Conservation (phyloP, 1,140 invertebrate genomes). For the Hylaeus volcanicus region DNA sequence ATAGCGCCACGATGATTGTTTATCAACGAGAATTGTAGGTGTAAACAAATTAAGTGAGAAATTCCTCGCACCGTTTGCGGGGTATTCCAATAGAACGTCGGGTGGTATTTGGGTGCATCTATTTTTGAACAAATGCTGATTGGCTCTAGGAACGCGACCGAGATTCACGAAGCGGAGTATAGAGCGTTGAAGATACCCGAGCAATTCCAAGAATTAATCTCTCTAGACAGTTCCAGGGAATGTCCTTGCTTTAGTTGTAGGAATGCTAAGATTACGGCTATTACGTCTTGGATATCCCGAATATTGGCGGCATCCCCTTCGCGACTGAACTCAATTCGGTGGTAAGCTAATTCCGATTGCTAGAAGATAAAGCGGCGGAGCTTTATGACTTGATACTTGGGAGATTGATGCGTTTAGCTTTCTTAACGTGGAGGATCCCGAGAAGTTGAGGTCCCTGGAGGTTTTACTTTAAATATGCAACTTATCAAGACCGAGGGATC, state of each 20-base stretch:
- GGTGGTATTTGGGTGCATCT: too few species aligned
- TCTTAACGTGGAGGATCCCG: not conserved
- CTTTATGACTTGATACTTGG: not conserved
- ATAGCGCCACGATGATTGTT: too few species aligned
- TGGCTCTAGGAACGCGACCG: not conserved
- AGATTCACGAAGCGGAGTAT: not conserved
- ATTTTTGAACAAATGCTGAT: not conserved
- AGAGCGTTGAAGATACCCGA: not conserved
- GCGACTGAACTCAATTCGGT: not conserved
- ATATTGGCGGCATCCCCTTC: not conserved
- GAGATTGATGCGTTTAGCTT: not conserved
- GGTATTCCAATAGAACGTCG: too few species aligned
- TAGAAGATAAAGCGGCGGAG: not conserved
- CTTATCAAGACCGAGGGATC: not conserved
- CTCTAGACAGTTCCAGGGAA: not conserved
- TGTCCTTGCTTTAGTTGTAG: not conserved
- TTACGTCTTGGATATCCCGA: not conserved
- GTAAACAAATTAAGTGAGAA: too few species aligned
- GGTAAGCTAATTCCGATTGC: not conserved
- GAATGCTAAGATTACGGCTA: not conserved
- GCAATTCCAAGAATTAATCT: constrained; percentile 4
- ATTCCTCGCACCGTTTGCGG: too few species aligned
- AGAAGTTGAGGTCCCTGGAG: too few species aligned
- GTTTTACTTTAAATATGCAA: not conserved
- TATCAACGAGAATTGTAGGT: too few species aligned